Evolutionary conservation across 2,797 vertebrate species (phyloP), one percentile per base, ranked within the genome.

Genomic region (Hydrolagus colliei): DNA sequence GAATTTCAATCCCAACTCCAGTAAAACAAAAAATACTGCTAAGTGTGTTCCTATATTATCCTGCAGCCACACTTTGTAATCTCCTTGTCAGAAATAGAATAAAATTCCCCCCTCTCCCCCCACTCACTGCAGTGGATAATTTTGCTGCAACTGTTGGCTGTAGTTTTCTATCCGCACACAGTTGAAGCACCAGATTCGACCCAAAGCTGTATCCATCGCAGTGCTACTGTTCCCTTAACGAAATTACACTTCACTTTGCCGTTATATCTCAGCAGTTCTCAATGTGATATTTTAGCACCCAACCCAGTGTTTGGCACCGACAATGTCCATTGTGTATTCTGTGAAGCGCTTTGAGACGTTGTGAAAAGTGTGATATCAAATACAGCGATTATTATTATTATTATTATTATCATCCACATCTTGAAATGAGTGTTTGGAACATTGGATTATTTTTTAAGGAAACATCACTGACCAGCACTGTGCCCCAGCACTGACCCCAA

Each of bases 21-120:
- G 41, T 6, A 52, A 52, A 52, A 52, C 2, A 67, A 63, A 84
- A 41, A 41, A 35, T 35, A 84, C 79, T 71, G 32, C 68, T 71
- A 84, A 71, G 16, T 84, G 63, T 18, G 79, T n/a, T 84, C 32
- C 79, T 52, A 87, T 91, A 90, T 92, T 93, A 93, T 92, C 90
- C 90, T 90, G 91, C 91, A 91, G 90, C 88, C 90, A 87, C 89
- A 90, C 91, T 90, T 89, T 41, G 86, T 91, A 90, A 88, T 92
- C 91, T 90, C 92, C 89, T 90, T 89, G 86, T 86, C 87, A 71
- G 63, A 61, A 72, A 87, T 87, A 86, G 68, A 61, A 88, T 89
- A 88, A 90, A 90, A 93, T 92, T 91, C 91, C 91, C 91, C 91
- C 91, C 91, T 88, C 68, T 88, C 87, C 27, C 27, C 27, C 27